These are phyloP conservation scores for Cetoscarus ocellatus DNA, from an alignment of 2,797 vertebrate species.

Conservation along the genomic window DNA sequence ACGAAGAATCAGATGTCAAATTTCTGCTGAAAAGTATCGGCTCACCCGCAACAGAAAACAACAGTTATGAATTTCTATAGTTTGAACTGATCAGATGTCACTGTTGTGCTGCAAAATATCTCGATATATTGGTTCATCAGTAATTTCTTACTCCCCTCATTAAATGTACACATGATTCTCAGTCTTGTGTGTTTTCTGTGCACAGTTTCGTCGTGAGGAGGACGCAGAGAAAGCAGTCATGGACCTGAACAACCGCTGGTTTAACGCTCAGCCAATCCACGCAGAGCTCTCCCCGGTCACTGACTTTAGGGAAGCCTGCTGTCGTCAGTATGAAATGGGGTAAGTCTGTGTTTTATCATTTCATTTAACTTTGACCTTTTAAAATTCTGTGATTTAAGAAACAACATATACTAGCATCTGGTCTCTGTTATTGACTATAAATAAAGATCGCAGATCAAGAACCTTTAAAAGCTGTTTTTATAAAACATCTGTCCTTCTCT, in stretches of 20 bases:
- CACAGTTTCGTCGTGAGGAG: conserved; percentile 95
- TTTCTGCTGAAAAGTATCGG: too few species aligned
- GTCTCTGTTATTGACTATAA: not conserved
- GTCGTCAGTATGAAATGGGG: conserved; percentile 99
- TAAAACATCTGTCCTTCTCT: not conserved
- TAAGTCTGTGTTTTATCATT: conserved; percentile 65
- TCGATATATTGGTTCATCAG: too few species aligned
- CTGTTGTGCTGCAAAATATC: too few species aligned
- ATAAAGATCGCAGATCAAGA: not conserved
- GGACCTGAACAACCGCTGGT: conserved; percentile 98
- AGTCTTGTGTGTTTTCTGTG: not conserved
- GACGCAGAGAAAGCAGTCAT: conserved; percentile 98
- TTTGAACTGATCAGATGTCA: too few species aligned
- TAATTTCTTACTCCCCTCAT: too few species aligned
- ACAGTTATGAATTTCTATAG: too few species aligned
- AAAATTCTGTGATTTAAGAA: too few species aligned
- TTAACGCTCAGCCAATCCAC: conserved; percentile 95
- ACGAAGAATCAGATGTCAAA: too few species aligned
- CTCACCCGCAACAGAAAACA: too few species aligned
- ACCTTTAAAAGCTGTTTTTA: not conserved
- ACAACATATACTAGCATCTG: too few species aligned
- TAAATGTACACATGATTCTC: too few species aligned
- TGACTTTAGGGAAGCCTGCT: conserved; percentile 98
- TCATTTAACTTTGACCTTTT: not conserved
- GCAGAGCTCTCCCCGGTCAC: conserved; percentile 92